phyloP scores from a whole-genome alignment of 53 echinoderm and acorn worm species.

The Astropecten irregularis region DNA sequence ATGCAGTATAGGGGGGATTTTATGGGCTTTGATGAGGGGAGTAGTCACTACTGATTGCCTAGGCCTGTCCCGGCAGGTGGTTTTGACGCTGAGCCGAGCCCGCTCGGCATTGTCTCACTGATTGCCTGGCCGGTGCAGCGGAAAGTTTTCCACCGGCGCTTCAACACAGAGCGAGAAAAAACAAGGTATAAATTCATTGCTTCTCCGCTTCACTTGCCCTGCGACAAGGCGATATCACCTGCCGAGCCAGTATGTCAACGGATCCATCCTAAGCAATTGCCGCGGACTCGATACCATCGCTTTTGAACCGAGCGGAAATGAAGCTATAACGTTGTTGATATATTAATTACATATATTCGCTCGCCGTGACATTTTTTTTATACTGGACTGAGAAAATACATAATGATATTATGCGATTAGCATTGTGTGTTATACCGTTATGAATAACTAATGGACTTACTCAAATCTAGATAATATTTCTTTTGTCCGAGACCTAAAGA shows the following conservation, averaged over 20 bases:
- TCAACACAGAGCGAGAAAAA: constrained; percentile 29
- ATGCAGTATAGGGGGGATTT: constrained; percentile 9
- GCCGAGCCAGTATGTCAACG: constrained; percentile 45
- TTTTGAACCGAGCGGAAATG: constrained; percentile 40
- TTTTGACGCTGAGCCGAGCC: constrained; percentile 54
- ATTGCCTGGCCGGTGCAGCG: constrained; percentile 63
- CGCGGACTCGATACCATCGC: constrained; percentile 14
- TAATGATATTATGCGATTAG: too few species aligned
- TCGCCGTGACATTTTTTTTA: constrained; percentile 34
- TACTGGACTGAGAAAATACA: constrained; percentile 49
- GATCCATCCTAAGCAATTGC: constrained; percentile 25
- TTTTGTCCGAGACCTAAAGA: too few species aligned
- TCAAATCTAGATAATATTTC: too few species aligned
- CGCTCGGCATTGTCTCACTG: constrained; percentile 49
- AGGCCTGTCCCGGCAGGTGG: constrained; percentile 47
- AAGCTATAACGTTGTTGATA: constrained; percentile 58
- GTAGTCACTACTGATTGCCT: constrained; percentile 28
- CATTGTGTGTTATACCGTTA: too few species aligned
- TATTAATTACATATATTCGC: constrained; percentile 61
- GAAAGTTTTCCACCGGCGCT: constrained; percentile 66
- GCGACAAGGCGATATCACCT: constrained; percentile 59
- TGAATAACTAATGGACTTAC: too few species aligned
- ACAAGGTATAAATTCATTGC: constrained; percentile 59
- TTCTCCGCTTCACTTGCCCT: constrained; percentile 55
- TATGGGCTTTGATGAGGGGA: constrained; percentile 57